Conservation (phyloP, 2,113 vertebrate species). For the Anhinga rufa region DNA sequence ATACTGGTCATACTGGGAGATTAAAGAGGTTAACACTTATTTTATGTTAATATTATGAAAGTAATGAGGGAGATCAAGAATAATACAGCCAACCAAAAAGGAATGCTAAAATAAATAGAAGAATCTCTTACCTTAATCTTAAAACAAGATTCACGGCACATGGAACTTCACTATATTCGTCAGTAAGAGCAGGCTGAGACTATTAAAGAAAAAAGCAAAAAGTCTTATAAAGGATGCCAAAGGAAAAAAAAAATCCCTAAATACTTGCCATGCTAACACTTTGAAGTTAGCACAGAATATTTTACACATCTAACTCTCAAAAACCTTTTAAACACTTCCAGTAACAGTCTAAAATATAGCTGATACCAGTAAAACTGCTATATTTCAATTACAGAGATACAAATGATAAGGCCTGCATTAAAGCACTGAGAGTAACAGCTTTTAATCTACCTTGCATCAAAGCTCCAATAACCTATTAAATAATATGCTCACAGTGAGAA, state of each 20-base stretch:
- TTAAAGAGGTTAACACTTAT: conserved; percentile 44
- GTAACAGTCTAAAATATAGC: neutral
- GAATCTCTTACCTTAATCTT: conserved; percentile 87
- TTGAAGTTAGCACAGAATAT: neutral
- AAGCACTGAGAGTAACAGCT: neutral
- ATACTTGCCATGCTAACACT: neutral
- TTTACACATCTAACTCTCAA: neutral
- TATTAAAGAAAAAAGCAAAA: conserved; percentile 50
- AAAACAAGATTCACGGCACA: conserved; percentile 93
- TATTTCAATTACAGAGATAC: neutral
- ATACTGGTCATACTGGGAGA: conserved; percentile 52
- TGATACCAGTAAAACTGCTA: neutral
- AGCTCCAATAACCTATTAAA: conserved; percentile 12
- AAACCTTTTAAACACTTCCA: neutral
- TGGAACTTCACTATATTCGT: conserved; percentile 75
- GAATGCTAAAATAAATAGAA: conserved; percentile 13
- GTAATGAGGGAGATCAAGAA: conserved; percentile 42
- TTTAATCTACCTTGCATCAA: neutral
- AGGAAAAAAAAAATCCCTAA: neutral
- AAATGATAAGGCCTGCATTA: neutral
- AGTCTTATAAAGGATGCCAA: neutral
- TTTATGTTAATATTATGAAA: conserved; percentile 61
- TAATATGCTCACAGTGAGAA: neutral
- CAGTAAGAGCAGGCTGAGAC: conserved; percentile 80
- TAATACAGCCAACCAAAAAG: neutral